Evolutionary conservation across 2,797 vertebrate genomes (phyloP).

Genomic region (Discoglossus pictus): DNA sequence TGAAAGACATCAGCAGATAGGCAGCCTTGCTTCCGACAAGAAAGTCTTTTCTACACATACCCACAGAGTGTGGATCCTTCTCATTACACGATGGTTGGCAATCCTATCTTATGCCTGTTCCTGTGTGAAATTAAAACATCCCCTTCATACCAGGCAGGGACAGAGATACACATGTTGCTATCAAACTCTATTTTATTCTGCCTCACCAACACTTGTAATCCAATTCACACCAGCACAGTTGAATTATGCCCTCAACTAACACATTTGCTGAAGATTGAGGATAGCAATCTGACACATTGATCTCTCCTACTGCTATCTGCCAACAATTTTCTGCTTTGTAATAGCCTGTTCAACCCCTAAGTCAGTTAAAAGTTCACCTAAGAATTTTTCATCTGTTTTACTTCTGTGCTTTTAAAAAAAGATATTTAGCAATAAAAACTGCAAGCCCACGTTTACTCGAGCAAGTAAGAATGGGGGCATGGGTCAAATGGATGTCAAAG

Average conservation of each 20-base stretch:
- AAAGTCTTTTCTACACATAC: slow-evolving; percentile 21
- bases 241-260: slow-evolving; percentile 22
- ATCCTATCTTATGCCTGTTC: slow-evolving; percentile 3
- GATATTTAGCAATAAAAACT: background rate
- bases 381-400: slow-evolving; percentile 12
- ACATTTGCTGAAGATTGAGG: slow-evolving; percentile 20
- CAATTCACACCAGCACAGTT: slow-evolving; percentile 35
- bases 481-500: no score
- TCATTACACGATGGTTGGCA: slow-evolving; percentile 5
- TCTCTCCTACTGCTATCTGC: slow-evolving; percentile 32
- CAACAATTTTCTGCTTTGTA: background rate
- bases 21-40: background rate
- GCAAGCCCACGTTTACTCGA: no score
- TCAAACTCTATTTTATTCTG: slow-evolving; percentile 23
- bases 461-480: no score
- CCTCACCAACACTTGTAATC: slow-evolving; percentile 30
- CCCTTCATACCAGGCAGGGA: background rate
- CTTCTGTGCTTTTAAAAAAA: slow-evolving; percentile 1
- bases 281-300: slow-evolving; percentile 33
- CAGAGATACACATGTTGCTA: slow-evolving; percentile 18
- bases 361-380: slow-evolving; percentile 14
- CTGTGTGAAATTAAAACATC: slow-evolving; percentile 26
- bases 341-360: background rate
- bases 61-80: slow-evolving; percentile 1
- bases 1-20: background rate